phyloP scores from a whole-genome alignment of 2,113 vertebrate species.

The Saccopteryx leptura region DNA sequence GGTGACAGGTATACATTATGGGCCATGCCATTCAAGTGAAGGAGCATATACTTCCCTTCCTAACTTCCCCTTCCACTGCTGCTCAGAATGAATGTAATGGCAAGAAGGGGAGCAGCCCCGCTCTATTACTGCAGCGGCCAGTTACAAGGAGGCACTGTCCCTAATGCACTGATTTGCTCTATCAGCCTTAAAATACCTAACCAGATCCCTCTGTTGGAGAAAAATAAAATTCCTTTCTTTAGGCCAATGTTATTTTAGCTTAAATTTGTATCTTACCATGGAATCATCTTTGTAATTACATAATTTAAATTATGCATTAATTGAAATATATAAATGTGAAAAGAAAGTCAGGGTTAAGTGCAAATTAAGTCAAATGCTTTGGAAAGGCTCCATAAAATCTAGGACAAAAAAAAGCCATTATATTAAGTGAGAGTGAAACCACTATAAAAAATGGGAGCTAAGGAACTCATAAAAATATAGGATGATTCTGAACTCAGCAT shows the following conservation, averaged over 20 bases:
- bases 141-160: not conserved
- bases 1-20: not conserved
- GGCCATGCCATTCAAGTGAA: not conserved
- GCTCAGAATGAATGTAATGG: not conserved
- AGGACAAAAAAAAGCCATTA: not conserved
- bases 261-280: constrained; percentile 12
- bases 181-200: not conserved
- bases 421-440: constrained; percentile 29
- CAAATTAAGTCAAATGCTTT: constrained; percentile 60
- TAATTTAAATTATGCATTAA: constrained; percentile 7
- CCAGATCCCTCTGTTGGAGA: not conserved
- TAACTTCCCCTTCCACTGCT: not conserved
- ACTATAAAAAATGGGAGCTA: not conserved
- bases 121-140: not conserved
- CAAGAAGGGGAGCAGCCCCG: not conserved
- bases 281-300: constrained; percentile 48
- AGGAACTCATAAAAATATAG: constrained; percentile 32
- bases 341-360: constrained; percentile 34
- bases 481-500: not conserved
- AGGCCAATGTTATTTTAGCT: constrained; percentile 53
- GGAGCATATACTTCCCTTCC: not conserved
- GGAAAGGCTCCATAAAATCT: not conserved
- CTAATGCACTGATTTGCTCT: not conserved
- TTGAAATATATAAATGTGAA: constrained; percentile 50
- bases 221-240: not conserved